A percentile compares a stretch with the other conserved stretches of the same genome.
These are phyloP conservation scores for Mechanitis messenoides DNA, from an alignment of 2,888 invertebrate genomes.

Conservation along the genomic window DNA sequence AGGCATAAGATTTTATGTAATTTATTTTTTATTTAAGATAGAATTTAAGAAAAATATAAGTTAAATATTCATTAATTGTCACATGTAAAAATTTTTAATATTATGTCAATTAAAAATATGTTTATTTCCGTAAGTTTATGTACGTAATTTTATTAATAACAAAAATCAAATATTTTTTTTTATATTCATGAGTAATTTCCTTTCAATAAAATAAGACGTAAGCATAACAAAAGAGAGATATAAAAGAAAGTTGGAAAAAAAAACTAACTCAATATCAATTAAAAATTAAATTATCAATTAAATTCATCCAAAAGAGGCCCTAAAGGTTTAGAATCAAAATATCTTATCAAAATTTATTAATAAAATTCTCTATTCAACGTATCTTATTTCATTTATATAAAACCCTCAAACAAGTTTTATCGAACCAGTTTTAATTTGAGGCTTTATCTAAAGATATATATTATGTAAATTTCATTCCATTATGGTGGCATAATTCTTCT, in stretches of 20 bases:
- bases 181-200: too few relatives aligned
- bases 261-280: too few relatives aligned
- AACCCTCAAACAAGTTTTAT: conserved; percentile 20
- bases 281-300: too few relatives aligned
- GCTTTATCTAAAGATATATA: conserved; percentile 36
- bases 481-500: conserved; percentile 38
- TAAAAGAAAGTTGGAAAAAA: too few relatives aligned
- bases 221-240: too few relatives aligned
- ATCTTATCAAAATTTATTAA: background rate
- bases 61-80: conserved; percentile 17
- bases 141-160: too few relatives aligned
- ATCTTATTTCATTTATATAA: conserved; percentile 15
- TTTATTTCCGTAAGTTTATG: too few relatives aligned
- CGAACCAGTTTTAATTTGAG: conserved; percentile 35
- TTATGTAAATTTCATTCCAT: conserved; percentile 41
- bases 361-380: background rate
- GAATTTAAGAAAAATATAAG: conserved; percentile 10
- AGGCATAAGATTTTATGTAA: conserved; percentile 9
- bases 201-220: too few relatives aligned
- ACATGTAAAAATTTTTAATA: conserved; percentile 2
- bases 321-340: background rate
- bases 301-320: background rate
- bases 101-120: too few relatives aligned
- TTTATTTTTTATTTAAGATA: conserved; percentile 17
- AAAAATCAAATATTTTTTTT: too few relatives aligned